Conservation (phyloP, 2,113 vertebrate genomes). For the Corydoras maculifer region DNA sequence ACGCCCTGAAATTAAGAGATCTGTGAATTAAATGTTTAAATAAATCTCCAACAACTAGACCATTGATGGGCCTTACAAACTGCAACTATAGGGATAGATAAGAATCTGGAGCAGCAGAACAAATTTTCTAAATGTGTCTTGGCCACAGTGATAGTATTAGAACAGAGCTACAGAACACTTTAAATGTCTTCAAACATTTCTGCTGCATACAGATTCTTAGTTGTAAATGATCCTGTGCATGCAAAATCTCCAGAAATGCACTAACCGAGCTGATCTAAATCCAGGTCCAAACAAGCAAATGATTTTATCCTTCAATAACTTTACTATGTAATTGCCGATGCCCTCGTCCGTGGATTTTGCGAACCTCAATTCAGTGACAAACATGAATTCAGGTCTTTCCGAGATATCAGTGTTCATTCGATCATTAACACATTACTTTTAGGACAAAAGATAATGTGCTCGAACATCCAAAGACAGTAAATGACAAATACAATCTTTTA, state of each 20-base stretch:
- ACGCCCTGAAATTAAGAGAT: conserved; percentile 38
- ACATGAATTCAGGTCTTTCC: conserved; percentile 19
- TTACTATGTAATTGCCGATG: not conserved
- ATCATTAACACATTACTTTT: conserved; percentile 39
- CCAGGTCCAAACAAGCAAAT: conserved; percentile 33
- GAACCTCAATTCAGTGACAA: conserved; percentile 46
- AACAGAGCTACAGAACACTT: not conserved
- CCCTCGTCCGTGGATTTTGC: conserved; percentile 30
- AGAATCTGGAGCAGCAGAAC: conserved; percentile 43
- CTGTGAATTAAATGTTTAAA: conserved; percentile 26
- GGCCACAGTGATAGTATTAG: conserved; percentile 20
- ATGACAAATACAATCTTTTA: conserved; percentile 33
- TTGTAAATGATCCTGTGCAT: not conserved
- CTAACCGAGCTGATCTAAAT: not conserved
- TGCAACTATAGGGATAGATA: conserved; percentile 18
- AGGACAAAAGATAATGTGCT: conserved; percentile 29
- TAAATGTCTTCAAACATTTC: not conserved
- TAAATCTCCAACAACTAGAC: conserved; percentile 13
- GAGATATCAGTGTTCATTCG: conserved; percentile 18
- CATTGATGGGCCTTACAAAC: conserved; percentile 14
- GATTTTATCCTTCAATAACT: conserved; percentile 41
- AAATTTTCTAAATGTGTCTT: conserved; percentile 8
- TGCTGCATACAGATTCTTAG: conserved; percentile 45
- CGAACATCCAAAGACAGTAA: conserved; percentile 38
- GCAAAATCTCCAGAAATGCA: too few species aligned